phyloP scores from a whole-genome alignment of 2,797 vertebrate genomes.

The Bradypodion pumilum region DNA sequence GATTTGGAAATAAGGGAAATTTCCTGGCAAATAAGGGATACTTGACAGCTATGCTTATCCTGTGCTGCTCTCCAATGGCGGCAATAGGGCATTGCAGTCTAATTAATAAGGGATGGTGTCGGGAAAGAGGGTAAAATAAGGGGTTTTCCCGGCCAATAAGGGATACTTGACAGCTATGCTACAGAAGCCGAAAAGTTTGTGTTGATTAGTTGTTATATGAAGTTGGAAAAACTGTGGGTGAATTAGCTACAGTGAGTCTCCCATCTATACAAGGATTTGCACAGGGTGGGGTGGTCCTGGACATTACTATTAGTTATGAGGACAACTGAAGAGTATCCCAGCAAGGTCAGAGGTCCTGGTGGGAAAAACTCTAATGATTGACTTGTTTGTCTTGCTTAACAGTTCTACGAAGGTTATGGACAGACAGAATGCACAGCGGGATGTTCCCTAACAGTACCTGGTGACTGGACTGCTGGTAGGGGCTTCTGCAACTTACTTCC shows the following conservation, averaged over 20 bases:
- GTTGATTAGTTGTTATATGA: not conserved
- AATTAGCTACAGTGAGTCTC: not conserved
- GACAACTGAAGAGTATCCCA: not conserved
- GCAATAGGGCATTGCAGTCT: too few relatives aligned
- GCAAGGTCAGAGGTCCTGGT: not conserved
- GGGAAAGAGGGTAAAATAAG: too few relatives aligned
- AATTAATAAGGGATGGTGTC: too few relatives aligned
- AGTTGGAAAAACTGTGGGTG: not conserved
- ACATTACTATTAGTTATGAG: not conserved
- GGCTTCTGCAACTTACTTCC: not conserved
- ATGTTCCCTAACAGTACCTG: slow-evolving; percentile 87
- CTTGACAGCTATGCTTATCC: too few relatives aligned
- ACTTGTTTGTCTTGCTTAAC: slow-evolving; percentile 33
- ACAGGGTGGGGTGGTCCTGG: not conserved
- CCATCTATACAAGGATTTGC: not conserved
- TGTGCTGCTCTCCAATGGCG: too few relatives aligned
- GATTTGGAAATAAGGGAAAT: too few relatives aligned
- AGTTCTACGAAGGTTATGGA: slow-evolving; percentile 98
- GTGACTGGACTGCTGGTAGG: slow-evolving; percentile 95
- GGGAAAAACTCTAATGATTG: not conserved
- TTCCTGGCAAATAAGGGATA: too few relatives aligned
- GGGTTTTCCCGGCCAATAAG: too few relatives aligned
- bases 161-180: too few relatives aligned
- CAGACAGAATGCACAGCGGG: slow-evolving; percentile 97
- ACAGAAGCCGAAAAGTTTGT: not conserved